phyloP scores from a whole-genome alignment of 2,888 invertebrate genomes.

The Ernsta delagoae region DNA sequence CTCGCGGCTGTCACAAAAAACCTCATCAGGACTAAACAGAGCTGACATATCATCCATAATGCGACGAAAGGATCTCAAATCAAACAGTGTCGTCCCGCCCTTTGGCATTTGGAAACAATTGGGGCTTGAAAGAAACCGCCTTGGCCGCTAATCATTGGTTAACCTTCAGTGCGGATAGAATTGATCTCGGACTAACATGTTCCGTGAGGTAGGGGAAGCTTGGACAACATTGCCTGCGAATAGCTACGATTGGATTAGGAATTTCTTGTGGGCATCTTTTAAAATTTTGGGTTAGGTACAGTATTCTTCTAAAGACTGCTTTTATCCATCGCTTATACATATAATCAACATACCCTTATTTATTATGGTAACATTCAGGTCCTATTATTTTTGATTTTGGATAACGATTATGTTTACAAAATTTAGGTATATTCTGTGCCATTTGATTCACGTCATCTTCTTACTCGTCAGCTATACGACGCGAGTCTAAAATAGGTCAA shows the following conservation, averaged over 20 bases:
- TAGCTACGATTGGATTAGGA: not conserved
- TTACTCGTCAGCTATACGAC: not conserved
- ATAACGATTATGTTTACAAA: not conserved
- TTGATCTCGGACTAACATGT: constrained; percentile 12
- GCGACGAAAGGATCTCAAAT: constrained; percentile 44
- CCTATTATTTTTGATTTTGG: too few relatives aligned
- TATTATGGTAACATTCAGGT: too few relatives aligned
- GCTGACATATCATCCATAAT: constrained; percentile 43
- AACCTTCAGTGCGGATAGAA: constrained; percentile 21
- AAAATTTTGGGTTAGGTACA: too few relatives aligned
- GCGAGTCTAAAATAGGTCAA: constrained; percentile 3
- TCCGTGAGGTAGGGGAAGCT: not conserved
- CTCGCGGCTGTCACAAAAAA: constrained; percentile 23
- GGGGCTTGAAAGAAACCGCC: constrained; percentile 42
- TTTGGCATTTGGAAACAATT: constrained; percentile 39
- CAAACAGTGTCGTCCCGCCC: constrained; percentile 44
- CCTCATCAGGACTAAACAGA: constrained; percentile 29
- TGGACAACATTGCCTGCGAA: not conserved
- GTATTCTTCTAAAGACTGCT: too few relatives aligned
- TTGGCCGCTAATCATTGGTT: constrained; percentile 20
- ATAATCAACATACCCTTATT: too few relatives aligned
- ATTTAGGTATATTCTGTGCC: not conserved
- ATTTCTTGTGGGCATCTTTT: too few relatives aligned
- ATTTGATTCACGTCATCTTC: not conserved
- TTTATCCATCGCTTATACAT: too few relatives aligned